Conservation (phyloP, 2,113 vertebrate genomes). For the Pomatorhinus ruficollis region DNA sequence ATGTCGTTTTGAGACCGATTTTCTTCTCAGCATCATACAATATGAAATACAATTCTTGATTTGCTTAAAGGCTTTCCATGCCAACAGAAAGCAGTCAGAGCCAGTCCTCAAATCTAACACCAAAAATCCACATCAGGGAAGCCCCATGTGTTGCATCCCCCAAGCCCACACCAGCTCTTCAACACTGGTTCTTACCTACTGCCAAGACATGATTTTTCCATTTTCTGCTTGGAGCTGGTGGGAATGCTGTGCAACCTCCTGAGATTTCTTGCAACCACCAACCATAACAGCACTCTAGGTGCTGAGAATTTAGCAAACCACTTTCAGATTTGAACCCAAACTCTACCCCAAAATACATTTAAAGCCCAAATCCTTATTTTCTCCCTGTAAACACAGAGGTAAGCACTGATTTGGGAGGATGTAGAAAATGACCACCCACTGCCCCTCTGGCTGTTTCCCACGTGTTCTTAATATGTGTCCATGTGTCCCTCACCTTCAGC, state of each 20-base stretch:
- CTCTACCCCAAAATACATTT: not conserved
- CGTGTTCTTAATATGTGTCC: accelerated
- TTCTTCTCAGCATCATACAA: not conserved
- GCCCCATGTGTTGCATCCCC: not conserved
- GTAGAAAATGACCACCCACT: not conserved
- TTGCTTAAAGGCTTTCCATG: not conserved
- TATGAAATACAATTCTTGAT: not conserved
- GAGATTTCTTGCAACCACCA: not conserved
- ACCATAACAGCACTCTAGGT: not conserved
- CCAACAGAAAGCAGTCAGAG: not conserved
- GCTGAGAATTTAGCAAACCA: not conserved
- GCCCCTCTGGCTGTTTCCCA: not conserved
- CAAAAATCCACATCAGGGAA: not conserved
- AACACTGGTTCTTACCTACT: not conserved
- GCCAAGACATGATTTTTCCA: not conserved
- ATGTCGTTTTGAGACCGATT: not conserved
- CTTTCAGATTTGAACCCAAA: not conserved
- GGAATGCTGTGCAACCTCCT: accelerated
- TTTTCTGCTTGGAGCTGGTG: not conserved
- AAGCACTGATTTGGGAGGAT: not conserved
- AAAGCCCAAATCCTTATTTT: not conserved
- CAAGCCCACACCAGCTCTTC: not conserved
- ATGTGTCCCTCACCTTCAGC: not conserved
- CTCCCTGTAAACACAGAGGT: not conserved
- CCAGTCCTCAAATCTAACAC: not conserved